Base-by-base conservation (phyloP, 2,797 vertebrate genomes). In the Cossypha dichroa region DNA sequence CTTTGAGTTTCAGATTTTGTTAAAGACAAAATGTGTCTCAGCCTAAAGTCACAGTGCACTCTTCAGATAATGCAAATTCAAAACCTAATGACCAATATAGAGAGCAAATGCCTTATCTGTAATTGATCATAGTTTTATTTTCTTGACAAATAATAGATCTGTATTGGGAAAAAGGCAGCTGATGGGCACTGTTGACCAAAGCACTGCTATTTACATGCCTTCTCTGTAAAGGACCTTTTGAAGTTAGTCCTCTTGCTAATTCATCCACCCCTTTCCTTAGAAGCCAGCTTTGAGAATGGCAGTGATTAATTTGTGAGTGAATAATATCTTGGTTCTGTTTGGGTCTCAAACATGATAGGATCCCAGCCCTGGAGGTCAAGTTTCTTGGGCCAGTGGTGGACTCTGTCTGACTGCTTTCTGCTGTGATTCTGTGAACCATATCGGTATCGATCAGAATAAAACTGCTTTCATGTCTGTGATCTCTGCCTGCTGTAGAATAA, bases 401-500 rank as follows among this genome's bases (percentile, higher is more conserved):
- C 46, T 86, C n/a, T 96, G 94, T 86, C n/a, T 96, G 94, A 84
- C 82, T 76, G 80, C 34, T 70, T 74, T 92, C 81, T 93, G 33
- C 56, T 90, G 43, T 54, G 66, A 48, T 72, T 78, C 78, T 83
- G 54, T 80, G 79, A 86, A 93, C 76, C 38, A 3, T 78, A 60
- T 80, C 51, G 26, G 10, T 86, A 70, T 84, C 1, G 46, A 78
- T 80, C 72, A 69, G 51, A 83, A 68, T 63, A 85, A 66, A 83
- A 43, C 23, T 56, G 17, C 48, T 90, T 75, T 72, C 22, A 52
- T 63, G 40, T 88, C 70, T 92, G 26, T 81, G 48, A 59, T 88
- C 31, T 84, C 66, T 62, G 49, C 25, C 58, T 49, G 18, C 31
- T 78, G 20, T 20, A 69, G 69, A 84, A 46, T 64, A 77, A 66